Evolutionary conservation across 2,888 invertebrate genomes (phyloP).

Genomic region (Dioctria rufipes): DNA sequence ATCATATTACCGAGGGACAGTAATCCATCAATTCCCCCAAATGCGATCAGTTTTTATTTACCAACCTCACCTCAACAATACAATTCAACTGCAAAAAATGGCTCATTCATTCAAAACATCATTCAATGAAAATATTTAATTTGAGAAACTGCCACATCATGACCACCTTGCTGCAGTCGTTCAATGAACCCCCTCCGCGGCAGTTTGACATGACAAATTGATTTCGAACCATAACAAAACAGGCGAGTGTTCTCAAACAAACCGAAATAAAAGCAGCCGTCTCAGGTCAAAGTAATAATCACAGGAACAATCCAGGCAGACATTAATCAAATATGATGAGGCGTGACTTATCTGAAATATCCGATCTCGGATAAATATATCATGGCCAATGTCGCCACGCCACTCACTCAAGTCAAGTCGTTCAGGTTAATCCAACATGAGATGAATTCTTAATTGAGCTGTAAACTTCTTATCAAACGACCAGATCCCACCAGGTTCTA

Average conservation of each 20-base stretch:
- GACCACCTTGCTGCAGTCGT: conserved; percentile 51
- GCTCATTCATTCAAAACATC: conserved; percentile 1
- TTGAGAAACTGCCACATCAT: conserved; percentile 19
- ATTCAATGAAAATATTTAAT: neutral
- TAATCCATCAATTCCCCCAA: too few relatives aligned
- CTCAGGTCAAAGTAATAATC: conserved; percentile 45
- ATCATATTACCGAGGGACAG: too few relatives aligned
- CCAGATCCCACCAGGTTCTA: conserved; percentile 31
- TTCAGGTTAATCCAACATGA: conserved; percentile 61
- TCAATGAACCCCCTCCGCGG: conserved; percentile 30
- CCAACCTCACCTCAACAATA: too few relatives aligned
- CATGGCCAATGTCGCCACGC: conserved; percentile 54
- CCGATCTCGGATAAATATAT: conserved; percentile 56
- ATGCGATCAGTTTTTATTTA: too few relatives aligned
- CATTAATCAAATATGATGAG: conserved; percentile 57
- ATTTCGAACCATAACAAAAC: conserved; percentile 43
- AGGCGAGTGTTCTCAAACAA: conserved; percentile 23
- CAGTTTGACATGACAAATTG: conserved; percentile 36
- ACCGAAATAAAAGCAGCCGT: conserved; percentile 40
- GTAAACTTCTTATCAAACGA: conserved; percentile 60
- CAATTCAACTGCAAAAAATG: too few relatives aligned
- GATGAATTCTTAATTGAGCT: conserved; percentile 63
- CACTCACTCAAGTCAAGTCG: conserved; percentile 54
- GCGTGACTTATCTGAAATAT: conserved; percentile 58
- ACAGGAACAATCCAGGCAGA: conserved; percentile 43